Base-by-base conservation (phyloP, 2,888 invertebrate species). In the Protonemura montana region DNA sequence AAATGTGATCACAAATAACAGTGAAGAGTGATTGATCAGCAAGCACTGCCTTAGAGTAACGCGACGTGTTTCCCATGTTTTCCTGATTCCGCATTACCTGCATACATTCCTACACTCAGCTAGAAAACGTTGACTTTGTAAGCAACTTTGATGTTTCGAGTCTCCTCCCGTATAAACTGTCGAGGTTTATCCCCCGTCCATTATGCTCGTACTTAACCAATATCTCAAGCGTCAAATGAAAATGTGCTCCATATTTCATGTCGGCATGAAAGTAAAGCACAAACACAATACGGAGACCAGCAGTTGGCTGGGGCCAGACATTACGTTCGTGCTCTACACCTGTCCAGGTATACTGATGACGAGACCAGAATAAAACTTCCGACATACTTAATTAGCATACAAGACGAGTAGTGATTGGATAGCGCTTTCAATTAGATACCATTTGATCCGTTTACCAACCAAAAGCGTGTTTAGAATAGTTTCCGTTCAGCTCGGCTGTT, bases 191-290 rank as follows among this genome's bases (percentile, higher is more conserved):
- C 81, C 81, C 30, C 13, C 7, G 30, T n/a, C 29, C n/a, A 81
- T 30, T 30, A 30, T 30, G 6, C 81, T 81, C 81, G 26, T 81
- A n/a, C n/a, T 30, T 28, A 81, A 28, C 59, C 76, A 76, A 84
- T 84, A 84, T 59, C 29, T 84, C 84, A 84, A 84, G 76, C 59
- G 84, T 59, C 59, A 76, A 59, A 76, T 84, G 84, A 84, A 59
- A 84, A 59, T 84, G 84, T 59, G 29, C 76, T 59, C 59, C 76
- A 84, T 84, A 84, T 84, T 84, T 84, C 76, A 84, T 26, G 41
- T 26, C 78, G 26, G 78, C 27, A 78, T 59, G 59, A 59, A 59
- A 59, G 59, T 59, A 10, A 81, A 81, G 29, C 30, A 10, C 10
- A 30, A 10, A 81, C 28, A 84, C 84, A 84, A 81, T n/a, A 81